Base-by-base conservation (phyloP, 2,113 vertebrate species). In the Cacatua alba region DNA sequence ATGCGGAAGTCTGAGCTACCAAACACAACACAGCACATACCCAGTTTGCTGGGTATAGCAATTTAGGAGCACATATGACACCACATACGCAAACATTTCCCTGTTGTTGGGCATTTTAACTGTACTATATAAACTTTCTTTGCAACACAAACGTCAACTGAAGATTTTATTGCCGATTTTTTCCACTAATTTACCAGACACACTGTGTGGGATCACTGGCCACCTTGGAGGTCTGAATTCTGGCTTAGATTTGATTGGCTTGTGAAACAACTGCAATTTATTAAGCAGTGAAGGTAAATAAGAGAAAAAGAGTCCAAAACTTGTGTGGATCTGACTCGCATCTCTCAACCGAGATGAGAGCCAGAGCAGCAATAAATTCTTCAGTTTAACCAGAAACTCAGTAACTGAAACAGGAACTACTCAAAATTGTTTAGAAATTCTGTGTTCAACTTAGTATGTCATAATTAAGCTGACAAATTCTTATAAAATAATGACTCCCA, bases 131-230 rank as follows among this genome's bases (percentile, higher is more conserved):
- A 59, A 49, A 28, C 23, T 24, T 19, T 13, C 7, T 44, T 11
- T 55, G 26, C 44, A 76, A 28, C 17, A 41, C 39, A 70, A n/a
- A 44, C 0, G 14, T 26, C 65, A 74, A 18, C 17, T 46, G 5
- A 31, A 41, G n/a, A 15, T 55, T 64, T 39, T 12, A 9, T 2
- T 46, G 52, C 5, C 31, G 44, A 23, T 28, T 63, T 44, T 70
- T 52, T 18, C n/a, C 46, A 21, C 29, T 25, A 8, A 71, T 67
- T 39, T 41, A 62, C 37, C n/a, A 25, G 10, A 41, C 18, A 67
- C 0, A 0, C 16, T 57, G 37, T 11, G 29, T 44, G 16, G n/a
- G 17, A 72, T 29, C 52, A 68, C 0, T 14, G 51, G 70, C 21
- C 12, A 37, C 15, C 39, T 7, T 31, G 19, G 35, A 69, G 39